A percentile compares a stretch with the other conserved stretches of the same genome.
phyloP scores from a whole-genome alignment of 2,888 invertebrate species.

The Rhynchonema sp. region DNA sequence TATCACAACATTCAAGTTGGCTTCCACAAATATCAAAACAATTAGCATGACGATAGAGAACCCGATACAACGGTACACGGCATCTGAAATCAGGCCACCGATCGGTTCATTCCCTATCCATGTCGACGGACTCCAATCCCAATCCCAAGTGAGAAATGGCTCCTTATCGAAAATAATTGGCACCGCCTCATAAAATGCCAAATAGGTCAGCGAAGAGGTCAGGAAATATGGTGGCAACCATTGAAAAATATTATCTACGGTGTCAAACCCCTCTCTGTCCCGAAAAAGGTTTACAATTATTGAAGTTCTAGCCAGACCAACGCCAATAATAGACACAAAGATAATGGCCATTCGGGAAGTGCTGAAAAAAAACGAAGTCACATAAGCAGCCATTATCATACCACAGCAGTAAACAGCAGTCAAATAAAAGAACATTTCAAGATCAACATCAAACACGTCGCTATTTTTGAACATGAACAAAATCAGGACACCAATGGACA shows the following conservation, averaged over 20 bases:
- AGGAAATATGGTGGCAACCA: slow-evolving; percentile 4
- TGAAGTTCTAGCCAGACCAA: not conserved
- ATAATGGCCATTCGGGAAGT: not conserved
- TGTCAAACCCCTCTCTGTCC: not conserved
- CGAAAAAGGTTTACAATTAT: not conserved
- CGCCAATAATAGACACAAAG: not conserved
- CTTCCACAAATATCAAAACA: not conserved
- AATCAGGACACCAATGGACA: not conserved
- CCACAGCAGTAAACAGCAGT: not conserved
- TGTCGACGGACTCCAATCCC: too few species aligned
- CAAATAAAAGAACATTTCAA: not conserved
- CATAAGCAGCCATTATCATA: slow-evolving; percentile 2
- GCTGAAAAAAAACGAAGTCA: not conserved
- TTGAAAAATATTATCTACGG: not conserved
- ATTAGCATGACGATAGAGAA: not conserved
- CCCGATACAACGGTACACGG: not conserved
- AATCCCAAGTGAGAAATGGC: too few species aligned
- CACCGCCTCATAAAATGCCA: not conserved
- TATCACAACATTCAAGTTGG: not conserved
- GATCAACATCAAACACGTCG: not conserved
- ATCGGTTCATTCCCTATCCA: too few species aligned
- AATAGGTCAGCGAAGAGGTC: not conserved
- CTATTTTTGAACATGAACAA: not conserved
- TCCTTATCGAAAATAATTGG: too few species aligned
- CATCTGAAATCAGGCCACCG: too few species aligned